phyloP scores from a whole-genome alignment of 2,797 vertebrate species.

The Dendrocincla tyrannina region DNA sequence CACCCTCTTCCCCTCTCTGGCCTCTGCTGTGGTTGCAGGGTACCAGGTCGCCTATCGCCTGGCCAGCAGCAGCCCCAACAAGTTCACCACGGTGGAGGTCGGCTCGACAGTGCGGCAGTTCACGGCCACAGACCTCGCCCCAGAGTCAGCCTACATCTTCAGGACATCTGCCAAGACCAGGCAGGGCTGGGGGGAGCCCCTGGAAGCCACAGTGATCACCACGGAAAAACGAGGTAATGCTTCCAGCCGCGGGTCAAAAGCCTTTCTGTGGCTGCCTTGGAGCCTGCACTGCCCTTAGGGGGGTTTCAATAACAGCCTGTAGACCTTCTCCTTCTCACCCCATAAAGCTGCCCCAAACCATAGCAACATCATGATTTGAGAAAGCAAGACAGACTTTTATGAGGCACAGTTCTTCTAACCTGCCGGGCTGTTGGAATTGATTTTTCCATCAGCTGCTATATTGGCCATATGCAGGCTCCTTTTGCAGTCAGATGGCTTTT shows the following conservation, averaged over 20 bases:
- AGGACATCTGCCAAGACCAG: slow-evolving; percentile 88
- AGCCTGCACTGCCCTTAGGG: not conserved
- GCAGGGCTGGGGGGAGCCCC: slow-evolving; percentile 90
- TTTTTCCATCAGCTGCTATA: slow-evolving; percentile 58
- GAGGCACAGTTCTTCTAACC: slow-evolving; percentile 49
- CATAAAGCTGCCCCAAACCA: slow-evolving; percentile 35
- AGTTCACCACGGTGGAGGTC: slow-evolving; percentile 92
- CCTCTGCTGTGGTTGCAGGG: slow-evolving; percentile 71
- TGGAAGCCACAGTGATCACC: slow-evolving; percentile 91
- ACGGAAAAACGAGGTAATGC: slow-evolving; percentile 90
- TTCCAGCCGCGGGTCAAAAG: not conserved
- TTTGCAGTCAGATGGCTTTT: slow-evolving; percentile 1
- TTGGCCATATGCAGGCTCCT: slow-evolving; percentile 33
- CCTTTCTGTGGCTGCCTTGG: not conserved
- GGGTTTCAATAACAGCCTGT: not conserved
- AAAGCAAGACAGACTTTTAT: slow-evolving; percentile 39
- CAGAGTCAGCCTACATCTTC: slow-evolving; percentile 89
- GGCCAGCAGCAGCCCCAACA: slow-evolving; percentile 86
- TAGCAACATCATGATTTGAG: slow-evolving; percentile 5
- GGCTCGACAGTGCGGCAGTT: slow-evolving; percentile 90
- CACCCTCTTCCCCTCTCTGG: not conserved
- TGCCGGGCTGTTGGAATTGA: slow-evolving; percentile 45
- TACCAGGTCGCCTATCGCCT: slow-evolving; percentile 94
- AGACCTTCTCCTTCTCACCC: not conserved
- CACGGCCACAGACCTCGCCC: slow-evolving; percentile 85